phyloP scores from a whole-genome alignment of 1,140 invertebrate genomes.

The Aphelenchoides fujianensis region DNA sequence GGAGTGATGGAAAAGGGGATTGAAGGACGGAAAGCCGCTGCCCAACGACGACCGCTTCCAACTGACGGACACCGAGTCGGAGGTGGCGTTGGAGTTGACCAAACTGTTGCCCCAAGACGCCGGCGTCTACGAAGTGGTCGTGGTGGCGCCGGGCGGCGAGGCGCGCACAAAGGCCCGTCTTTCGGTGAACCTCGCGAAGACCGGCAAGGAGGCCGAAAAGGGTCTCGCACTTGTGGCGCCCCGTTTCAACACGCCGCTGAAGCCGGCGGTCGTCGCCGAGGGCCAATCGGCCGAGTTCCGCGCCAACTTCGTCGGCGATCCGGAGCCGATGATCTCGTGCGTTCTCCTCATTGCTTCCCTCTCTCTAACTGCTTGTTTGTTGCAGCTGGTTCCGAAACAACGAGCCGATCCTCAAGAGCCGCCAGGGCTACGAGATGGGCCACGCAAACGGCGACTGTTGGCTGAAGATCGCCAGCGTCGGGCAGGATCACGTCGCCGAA shows the following conservation, averaged over 20 bases:
- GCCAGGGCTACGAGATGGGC: slow-evolving; percentile 49
- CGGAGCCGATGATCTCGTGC: slow-evolving; percentile 62
- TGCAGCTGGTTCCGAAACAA: slow-evolving; percentile 89
- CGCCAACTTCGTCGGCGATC: slow-evolving; percentile 77
- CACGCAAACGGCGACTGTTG: slow-evolving; percentile 59
- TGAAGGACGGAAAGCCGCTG: slow-evolving; percentile 80
- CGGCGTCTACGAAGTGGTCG: slow-evolving; percentile 78
- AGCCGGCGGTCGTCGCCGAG: slow-evolving; percentile 78
- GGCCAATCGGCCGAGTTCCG: slow-evolving; percentile 81
- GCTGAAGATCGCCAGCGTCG: slow-evolving; percentile 46
- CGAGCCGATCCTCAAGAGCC: slow-evolving; percentile 74
- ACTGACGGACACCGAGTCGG: slow-evolving; percentile 79
- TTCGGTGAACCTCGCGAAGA: slow-evolving; percentile 56
- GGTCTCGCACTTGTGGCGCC: slow-evolving; percentile 69
- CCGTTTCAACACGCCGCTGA: slow-evolving; percentile 75
- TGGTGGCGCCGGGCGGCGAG: slow-evolving; percentile 79
- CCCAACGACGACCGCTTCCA: slow-evolving; percentile 81
- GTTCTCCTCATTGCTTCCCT: too few relatives aligned
- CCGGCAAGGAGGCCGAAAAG: slow-evolving; percentile 63
- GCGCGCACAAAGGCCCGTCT: slow-evolving; percentile 67
- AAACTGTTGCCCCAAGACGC: slow-evolving; percentile 79
- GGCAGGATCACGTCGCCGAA: slow-evolving; percentile 59
- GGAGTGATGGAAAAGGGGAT: slow-evolving; percentile 17
- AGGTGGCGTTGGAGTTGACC: slow-evolving; percentile 77
- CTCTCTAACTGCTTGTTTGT: too few relatives aligned